Evolutionary conservation across 2,888 invertebrate genomes (phyloP).

Genomic region (Tenthredo scrophulariae): DNA sequence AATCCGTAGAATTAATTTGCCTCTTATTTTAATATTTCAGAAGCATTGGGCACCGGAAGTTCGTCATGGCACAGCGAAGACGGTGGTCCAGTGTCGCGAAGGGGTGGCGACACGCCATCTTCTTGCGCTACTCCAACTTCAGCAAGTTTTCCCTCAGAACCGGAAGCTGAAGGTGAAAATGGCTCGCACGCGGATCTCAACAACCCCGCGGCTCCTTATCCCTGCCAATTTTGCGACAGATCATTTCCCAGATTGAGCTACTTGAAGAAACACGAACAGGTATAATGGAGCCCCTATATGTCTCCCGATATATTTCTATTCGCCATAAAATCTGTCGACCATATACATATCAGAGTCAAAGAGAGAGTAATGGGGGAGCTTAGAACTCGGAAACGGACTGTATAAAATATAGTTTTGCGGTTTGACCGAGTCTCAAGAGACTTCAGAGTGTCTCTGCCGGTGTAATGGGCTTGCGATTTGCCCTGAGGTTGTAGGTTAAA

Average conservation of each 20-base stretch:
- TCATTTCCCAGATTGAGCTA: slow-evolving; percentile 93
- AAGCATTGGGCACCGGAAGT: slow-evolving; percentile 85
- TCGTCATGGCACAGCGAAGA: slow-evolving; percentile 85
- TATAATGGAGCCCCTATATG: slow-evolving; percentile 79
- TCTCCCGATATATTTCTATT: background rate
- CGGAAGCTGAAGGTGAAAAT: slow-evolving; percentile 74
- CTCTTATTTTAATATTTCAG: slow-evolving; percentile 76
- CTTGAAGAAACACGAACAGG: slow-evolving; percentile 96
- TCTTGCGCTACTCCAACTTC: slow-evolving; percentile 84
- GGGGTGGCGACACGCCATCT: slow-evolving; percentile 79
- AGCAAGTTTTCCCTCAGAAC: slow-evolving; percentile 83
- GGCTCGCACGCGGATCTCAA: slow-evolving; percentile 68
- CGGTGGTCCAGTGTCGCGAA: slow-evolving; percentile 79
- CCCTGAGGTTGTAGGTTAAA: slow-evolving; percentile 20
- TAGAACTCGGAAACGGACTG: background rate
- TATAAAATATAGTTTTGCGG: slow-evolving; percentile 18
- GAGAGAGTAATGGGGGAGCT: background rate
- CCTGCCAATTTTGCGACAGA: slow-evolving; percentile 95
- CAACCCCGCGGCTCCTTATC: slow-evolving; percentile 85
- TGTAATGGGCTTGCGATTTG: background rate
- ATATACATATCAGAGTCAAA: background rate
- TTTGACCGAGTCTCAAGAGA: slow-evolving; percentile 25
- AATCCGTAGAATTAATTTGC: slow-evolving; percentile 19
- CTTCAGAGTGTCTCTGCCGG: background rate
- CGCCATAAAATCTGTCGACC: background rate